Evolutionary conservation across 2,797 vertebrate species (phyloP), one percentile per base, ranked within the genome.

Genomic region (Bradypus variegatus): DNA sequence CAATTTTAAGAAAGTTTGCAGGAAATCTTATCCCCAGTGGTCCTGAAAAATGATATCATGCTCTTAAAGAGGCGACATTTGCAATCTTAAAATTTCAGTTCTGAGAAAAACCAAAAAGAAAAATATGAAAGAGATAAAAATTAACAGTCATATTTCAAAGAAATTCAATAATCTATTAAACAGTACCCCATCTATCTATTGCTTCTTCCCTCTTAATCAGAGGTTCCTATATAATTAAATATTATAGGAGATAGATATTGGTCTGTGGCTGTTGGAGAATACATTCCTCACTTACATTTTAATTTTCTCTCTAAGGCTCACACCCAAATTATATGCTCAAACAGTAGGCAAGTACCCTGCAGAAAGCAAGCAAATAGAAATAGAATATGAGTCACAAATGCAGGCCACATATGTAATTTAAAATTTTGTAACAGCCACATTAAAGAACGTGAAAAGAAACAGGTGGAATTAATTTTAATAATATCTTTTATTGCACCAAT

Each of bases 341-440:
- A 36, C 33, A 75, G 4, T 27, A 62, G 53, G 79, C 12, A 65
- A 70, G 21, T 7, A 27, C 58, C 16, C 23, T 23, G 78, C 72
- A 84, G 48, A 93, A 90, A 90, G 50, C 16, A 76, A 94, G 65
- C 53, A 83, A 41, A 72, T 3, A 53, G 84, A 89, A 86, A 83
- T 1, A 91, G 89, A 88, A n/a, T 29, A 55, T n/a, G 15, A 83
- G 41, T 41, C 73, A 86, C 16, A 88, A 86, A 58, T 31, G 50
- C 50, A 50, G 50, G 50, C 50, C 5, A 78, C 31, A 50, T 4
- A 87, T 6, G n/a, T 31, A 65, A 90, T 73, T 93, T 86, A 12
- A 70, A 72, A 73, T 75, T 84, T 84, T 55, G 45, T 73, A 83
- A 62, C 19, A 88, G 73, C 18, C 58, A 78, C 18, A 33, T 13